Base-by-base conservation (phyloP, 2,113 vertebrate species). In the Coregonus clupeaformis region DNA sequence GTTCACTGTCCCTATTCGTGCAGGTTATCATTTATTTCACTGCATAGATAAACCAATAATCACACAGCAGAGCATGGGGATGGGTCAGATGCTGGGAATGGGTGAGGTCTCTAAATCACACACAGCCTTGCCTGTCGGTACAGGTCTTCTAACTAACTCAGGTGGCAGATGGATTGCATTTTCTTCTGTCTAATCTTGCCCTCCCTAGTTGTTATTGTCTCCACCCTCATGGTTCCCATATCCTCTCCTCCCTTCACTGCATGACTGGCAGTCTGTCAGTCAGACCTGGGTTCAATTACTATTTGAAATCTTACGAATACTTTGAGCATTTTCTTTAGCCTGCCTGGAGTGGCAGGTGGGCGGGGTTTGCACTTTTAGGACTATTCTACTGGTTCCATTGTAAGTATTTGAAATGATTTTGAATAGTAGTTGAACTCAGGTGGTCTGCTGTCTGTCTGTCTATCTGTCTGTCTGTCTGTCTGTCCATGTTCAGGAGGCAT, bases 171-270 rank as follows among this genome's bases (percentile, higher is more conserved):
- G n/a, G 57, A 60, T 60, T 57, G 60, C 49, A 71, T 42, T 36
- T 32, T 49, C 7, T 62, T 74, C 59, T 66, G 52, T 72, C 62
- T 49, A 27, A 30, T 24, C 52, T 32, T 24, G 24, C 22, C 63
- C 6, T 65, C 63, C 22, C 24, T 24, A 7, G 57, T 13, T 60
- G 18, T 60, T 60, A 72, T 69, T 32, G 70, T 82, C 77, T 86
- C 69, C 76, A 62, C 83, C 85, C 74, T 75, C 80, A 80, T 82
- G 66, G 57, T 57, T 32, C 68, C 65, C 67, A 73, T 77, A 69
- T 49, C 68, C 13, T 52, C 60, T 29, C 36, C 72, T 68, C 25
- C 74, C 73, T 73, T 66, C 22, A 20, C 16, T 6, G 16, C 32
- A 18, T 24, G 62, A 62, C 27, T 62, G 63, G 68, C 16, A 18